These are phyloP conservation scores for Pangasianodon gigas DNA, from an alignment of 2,113 vertebrate genomes.

Conservation along the genomic window DNA sequence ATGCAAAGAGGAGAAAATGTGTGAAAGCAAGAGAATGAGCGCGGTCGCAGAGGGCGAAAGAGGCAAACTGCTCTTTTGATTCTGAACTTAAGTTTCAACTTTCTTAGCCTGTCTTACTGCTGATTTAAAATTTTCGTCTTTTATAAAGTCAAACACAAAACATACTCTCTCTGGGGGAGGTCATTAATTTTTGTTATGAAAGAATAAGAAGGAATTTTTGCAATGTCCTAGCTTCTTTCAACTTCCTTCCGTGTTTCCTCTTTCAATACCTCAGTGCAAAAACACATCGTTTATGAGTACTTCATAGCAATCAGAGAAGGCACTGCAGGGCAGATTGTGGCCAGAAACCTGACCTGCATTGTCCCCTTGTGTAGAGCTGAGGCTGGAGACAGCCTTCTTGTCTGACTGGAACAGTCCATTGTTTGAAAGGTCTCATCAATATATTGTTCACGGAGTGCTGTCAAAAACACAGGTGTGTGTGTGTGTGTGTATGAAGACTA, in stretches of 20 bases:
- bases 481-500: slow-evolving; percentile 18
- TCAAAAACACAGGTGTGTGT: not conserved
- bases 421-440: slow-evolving; percentile 12
- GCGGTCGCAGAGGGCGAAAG: not conserved
- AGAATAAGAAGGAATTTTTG: not conserved
- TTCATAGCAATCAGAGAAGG: not conserved
- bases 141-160: not conserved
- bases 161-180: not conserved
- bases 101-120: not conserved
- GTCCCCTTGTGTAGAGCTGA: slow-evolving; percentile 14
- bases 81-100: not conserved
- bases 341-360: slow-evolving; percentile 34
- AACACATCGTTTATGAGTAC: not conserved
- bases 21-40: slow-evolving; percentile 12
- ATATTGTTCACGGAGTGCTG: not conserved
- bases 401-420: not conserved
- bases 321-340: not conserved
- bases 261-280: not conserved
- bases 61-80: not conserved
- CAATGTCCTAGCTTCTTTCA: slow-evolving; percentile 15
- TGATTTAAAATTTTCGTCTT: not conserved
- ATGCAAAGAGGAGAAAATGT: not conserved
- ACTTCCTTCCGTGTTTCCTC: slow-evolving; percentile 9
- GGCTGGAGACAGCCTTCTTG: not conserved
- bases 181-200: not conserved